Evolutionary conservation across 2,888 invertebrate species (phyloP).

Genomic region (Vandiemenella viatica): DNA sequence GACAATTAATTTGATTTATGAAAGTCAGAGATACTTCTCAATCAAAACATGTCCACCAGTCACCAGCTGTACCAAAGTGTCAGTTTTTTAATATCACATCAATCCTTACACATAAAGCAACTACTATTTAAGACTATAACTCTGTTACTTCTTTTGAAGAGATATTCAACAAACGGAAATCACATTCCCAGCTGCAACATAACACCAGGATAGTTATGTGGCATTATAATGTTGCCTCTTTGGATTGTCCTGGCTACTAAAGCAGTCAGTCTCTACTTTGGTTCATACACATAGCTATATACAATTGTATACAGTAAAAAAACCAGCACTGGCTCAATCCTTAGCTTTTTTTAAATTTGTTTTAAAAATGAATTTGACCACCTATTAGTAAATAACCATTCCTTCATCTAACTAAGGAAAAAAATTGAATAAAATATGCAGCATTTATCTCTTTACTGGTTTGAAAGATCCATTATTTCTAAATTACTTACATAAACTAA

Average conservation of each 20-base stretch:
- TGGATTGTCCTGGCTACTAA: constrained; percentile 14
- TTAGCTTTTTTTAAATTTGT: constrained; percentile 1
- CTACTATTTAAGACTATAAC: constrained; percentile 20
- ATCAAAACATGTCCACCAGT: constrained; percentile 1
- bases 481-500: constrained; percentile 10
- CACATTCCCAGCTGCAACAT: constrained; percentile 7
- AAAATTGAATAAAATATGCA: constrained; percentile 8
- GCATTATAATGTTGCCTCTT: background rate
- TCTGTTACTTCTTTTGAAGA: constrained; percentile 13
- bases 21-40: too few relatives aligned
- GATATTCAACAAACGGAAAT: constrained; percentile 12
- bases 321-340: background rate
- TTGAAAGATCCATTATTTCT: constrained; percentile 8
- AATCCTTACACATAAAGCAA: constrained; percentile 36
- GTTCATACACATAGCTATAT: constrained; percentile 7
- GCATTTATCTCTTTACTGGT: constrained; percentile 9
- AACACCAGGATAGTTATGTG: background rate
- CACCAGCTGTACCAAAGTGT: constrained; percentile 2
- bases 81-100: constrained; percentile 31
- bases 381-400: constrained; percentile 1
- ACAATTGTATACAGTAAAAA: constrained; percentile 4
- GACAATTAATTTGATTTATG: too few relatives aligned
- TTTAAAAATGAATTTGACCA: background rate
- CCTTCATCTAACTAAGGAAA: background rate
- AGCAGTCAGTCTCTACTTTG: constrained; percentile 15